phyloP scores from a whole-genome alignment of 2,797 vertebrate genomes.

The Silurus aristotelis region DNA sequence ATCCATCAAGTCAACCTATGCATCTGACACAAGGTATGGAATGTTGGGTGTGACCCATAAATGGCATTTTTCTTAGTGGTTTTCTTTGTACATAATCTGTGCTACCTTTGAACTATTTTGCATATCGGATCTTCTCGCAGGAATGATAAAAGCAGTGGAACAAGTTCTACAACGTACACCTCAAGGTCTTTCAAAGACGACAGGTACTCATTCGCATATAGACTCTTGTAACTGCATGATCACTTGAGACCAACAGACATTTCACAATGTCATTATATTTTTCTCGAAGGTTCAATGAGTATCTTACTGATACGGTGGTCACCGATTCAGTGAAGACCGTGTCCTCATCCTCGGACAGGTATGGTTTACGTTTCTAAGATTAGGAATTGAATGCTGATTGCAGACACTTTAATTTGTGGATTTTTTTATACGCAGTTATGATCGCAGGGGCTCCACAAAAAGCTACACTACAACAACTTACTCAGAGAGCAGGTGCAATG shows the following conservation, averaged over 20 bases:
- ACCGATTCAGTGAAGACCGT: slow-evolving; percentile 59
- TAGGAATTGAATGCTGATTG: background rate
- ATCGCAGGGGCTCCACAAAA: slow-evolving; percentile 26
- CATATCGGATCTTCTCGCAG: slow-evolving; percentile 64
- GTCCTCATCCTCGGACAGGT: slow-evolving; percentile 56
- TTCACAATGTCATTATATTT: slow-evolving; percentile 48
- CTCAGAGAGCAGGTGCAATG: slow-evolving; percentile 46
- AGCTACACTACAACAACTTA: slow-evolving; percentile 45
- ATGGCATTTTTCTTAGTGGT: slow-evolving; percentile 1
- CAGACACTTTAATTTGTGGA: background rate
- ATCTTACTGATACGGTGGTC: slow-evolving; percentile 42
- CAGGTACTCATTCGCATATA: slow-evolving; percentile 64
- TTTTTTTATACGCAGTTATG: slow-evolving; percentile 37
- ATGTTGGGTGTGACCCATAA: slow-evolving; percentile 14
- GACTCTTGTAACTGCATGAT: slow-evolving; percentile 13
- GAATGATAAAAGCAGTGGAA: slow-evolving; percentile 64
- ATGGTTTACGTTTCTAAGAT: background rate
- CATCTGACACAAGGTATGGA: slow-evolving; percentile 61
- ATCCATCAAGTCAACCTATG: slow-evolving; percentile 12
- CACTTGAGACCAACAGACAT: slow-evolving; percentile 8
- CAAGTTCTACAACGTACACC: slow-evolving; percentile 65
- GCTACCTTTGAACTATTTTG: slow-evolving; percentile 37
- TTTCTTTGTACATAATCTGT: background rate
- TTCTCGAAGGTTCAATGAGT: slow-evolving; percentile 59
- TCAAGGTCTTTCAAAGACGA: slow-evolving; percentile 66